Base-by-base conservation (phyloP, 2,888 invertebrate species). In the Eupithecia tripunctaria region DNA sequence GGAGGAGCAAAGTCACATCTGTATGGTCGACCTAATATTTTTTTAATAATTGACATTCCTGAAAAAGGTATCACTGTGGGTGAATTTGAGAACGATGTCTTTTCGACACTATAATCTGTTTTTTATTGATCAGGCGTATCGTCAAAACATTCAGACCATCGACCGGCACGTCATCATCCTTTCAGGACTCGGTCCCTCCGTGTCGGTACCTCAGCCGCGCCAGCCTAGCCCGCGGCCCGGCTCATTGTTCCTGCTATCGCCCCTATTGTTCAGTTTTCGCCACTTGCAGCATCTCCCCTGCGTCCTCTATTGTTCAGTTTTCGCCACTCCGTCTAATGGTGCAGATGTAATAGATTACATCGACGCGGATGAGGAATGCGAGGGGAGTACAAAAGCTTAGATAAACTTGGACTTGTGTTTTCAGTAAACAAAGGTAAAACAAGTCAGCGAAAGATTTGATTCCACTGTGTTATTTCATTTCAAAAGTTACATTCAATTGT, bases 191-290 rank as follows among this genome's bases (percentile, higher is more conserved):
- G 29, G 41, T 21, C n/a, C 65, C 56, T 29, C 62, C 41, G 5
- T n/a, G 12, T 75, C 73, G 73, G 73, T 75, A 73, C 60, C 70
- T 74, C 72, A 43, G 47, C 47, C 64, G 60, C 38, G 67, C 62
- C 21, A 43, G 67, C 73, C 76, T 72, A 74, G 82, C 82, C 83
- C 78, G 86, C 84, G 84, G 85, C 83, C 71, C 77, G 68, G 25
- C 81, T 77, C 85, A 88, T 88, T 88, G 88, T 88, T 75, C 70
- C 78, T 72, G 70, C 81, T 78, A 77, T 77, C 79, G 79, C 78
- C 78, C 67, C 86, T 82, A 85, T 87, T 88, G 88, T 87, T 84
- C 78, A 82, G 74, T 81, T 85, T 86, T 87, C 85, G 82, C 85
- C 87, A 88, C 86, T 83, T 86, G 80, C 76, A 69, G 79, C 80